A percentile compares a stretch with the other conserved stretches of the same genome.
These are phyloP conservation scores for Drosophila mulleri DNA, from an alignment of 2,888 invertebrate species.

Conservation along the genomic window DNA sequence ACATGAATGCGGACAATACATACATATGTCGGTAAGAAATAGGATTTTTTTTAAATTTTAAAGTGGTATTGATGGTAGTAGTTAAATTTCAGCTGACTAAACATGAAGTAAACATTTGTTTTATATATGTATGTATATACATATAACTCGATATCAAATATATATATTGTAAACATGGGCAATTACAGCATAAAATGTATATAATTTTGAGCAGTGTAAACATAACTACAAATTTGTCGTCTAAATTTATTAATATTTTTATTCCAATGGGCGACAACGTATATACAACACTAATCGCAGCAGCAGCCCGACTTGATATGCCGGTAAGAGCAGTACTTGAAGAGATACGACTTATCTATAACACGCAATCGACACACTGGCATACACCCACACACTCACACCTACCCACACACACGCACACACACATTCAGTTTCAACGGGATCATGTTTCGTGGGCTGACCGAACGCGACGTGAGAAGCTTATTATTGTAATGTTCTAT, in stretches of 20 bases:
- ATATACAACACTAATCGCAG: neutral
- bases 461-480: conserved; percentile 38
- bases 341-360: neutral
- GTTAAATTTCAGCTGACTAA: neutral
- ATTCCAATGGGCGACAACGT: conserved; percentile 6
- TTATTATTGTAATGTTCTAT: conserved; percentile 32
- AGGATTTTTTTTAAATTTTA: neutral
- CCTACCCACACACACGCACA: neutral
- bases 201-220: conserved; percentile 5
- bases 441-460: conserved; percentile 38
- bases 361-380: neutral
- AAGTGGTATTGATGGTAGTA: neutral
- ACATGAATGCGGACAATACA: neutral
- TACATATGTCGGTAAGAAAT: neutral
- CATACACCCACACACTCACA: neutral
- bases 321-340: conserved; percentile 13
- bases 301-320: conserved; percentile 1
- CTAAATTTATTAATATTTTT: too few relatives aligned
- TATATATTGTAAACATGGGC: neutral
- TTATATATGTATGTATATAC: neutral
- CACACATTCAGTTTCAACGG: conserved; percentile 8
- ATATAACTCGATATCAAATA: neutral
- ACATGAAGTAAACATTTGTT: neutral
- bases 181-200: neutral
- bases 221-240: neutral